Percentiles rank a stretch among this genome's conserved stretches.
phyloP scores from a whole-genome alignment of 2,113 vertebrate genomes.

The Gallinago jamesoni region DNA sequence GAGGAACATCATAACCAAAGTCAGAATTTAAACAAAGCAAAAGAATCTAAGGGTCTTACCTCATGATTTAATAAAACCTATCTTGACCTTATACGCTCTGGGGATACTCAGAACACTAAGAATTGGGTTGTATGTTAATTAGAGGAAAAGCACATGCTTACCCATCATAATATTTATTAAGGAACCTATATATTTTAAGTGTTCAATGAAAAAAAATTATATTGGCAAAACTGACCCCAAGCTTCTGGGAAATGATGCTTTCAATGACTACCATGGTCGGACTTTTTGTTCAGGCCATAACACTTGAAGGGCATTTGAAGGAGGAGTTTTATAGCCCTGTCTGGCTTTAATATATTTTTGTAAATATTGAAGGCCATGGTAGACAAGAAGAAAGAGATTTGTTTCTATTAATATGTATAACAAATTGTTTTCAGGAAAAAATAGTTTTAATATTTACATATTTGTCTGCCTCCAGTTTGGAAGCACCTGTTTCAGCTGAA shows the following conservation, averaged over 20 bases:
- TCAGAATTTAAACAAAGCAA: not conserved
- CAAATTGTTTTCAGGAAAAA: not conserved
- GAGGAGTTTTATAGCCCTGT: not conserved
- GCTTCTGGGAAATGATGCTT: not conserved
- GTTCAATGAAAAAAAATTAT: not conserved
- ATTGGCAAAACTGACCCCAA: not conserved
- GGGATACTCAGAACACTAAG: not conserved
- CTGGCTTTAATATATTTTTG: not conserved
- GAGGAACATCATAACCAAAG: not conserved
- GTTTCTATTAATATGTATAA: not conserved
- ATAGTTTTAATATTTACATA: not conserved
- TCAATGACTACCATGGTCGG: not conserved
- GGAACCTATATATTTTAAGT: not conserved
- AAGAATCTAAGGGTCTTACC: not conserved
- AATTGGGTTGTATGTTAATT: not conserved
- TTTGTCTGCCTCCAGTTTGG: not conserved
- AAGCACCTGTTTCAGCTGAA: not conserved
- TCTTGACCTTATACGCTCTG: not conserved
- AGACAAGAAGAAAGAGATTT: not conserved
- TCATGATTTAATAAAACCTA: not conserved
- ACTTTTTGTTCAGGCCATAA: not conserved
- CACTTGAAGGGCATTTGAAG: not conserved
- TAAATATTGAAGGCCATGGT: not conserved
- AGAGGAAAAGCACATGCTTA: not conserved
- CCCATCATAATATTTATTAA: not conserved